Evolutionary conservation across 37 sponge, comb jelly and placozoan genomes (phyloP), one percentile per base, ranked within the genome.

Genomic region (Corticium candelabrum): DNA sequence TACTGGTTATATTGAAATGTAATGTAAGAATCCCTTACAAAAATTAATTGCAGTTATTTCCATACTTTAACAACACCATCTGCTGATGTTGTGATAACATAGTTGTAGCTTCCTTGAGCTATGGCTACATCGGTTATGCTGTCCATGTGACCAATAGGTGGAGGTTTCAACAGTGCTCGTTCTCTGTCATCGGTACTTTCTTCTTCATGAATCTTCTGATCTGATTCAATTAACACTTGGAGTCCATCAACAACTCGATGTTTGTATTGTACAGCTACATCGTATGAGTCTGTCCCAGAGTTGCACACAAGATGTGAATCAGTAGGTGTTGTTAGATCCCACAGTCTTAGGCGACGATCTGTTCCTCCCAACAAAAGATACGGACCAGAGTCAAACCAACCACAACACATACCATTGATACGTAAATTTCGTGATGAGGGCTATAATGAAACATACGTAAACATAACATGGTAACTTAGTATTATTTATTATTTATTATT

Each of bases 51-150:
- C 7, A 31, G 15, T 21, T 50, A 50, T 50, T 50, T 50, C 62
- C 62, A 50, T 21, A 50, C 62, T 50, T 50, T 50, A 21, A 50
- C 21, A 21, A 50, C 62, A 50, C 62, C 62, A 21, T 21, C 21
- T 21, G 21, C 21, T 21, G 62, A 50, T 50, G 62, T 50, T 21
- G 62, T 50, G 21, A 50, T 50, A 50, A 21, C 62, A 21, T 50
- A 50, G 62, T 50, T 50, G 62, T 50, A 27, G 15, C 21, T 11
- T 27, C 62, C 21, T 11, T 50, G 62, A 11, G 62, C 84, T 2
- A 92, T 71, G 5, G 82, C 87, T 50, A 93, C 67, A 56, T 89
- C 89, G 34, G 89, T 87, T 68, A 93, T 80, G 77, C 81, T 86
- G 88, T 89, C 90, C 68, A 89, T 76, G 78, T 93, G 94, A 21